A percentile compares a stretch with the other conserved stretches of the same genome.
Conservation (phyloP, 2,888 invertebrate species). For the Lordiphosa fenestrarum region DNA sequence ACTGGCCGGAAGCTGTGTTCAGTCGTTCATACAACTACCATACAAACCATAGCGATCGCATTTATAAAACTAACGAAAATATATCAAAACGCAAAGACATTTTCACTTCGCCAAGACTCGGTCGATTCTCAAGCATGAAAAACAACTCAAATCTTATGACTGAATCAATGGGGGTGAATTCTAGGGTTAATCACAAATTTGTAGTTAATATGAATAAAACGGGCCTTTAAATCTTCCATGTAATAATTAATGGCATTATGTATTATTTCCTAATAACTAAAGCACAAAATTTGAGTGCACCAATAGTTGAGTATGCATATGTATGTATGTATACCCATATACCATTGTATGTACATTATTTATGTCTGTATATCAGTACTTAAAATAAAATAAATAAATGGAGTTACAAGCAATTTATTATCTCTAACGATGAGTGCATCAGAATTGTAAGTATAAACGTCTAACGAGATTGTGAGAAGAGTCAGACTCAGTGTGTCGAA, state of each 20-base stretch:
- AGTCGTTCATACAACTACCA: constrained; percentile 38
- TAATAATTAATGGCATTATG: constrained; percentile 2
- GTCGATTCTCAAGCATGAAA: constrained; percentile 27
- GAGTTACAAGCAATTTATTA: too few species aligned
- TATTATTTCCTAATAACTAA: constrained; percentile 9
- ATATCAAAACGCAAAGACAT: constrained; percentile 24
- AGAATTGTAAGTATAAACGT: too few species aligned
- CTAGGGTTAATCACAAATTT: constrained; percentile 35
- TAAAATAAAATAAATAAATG: too few species aligned
- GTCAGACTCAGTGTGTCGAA: too few species aligned
- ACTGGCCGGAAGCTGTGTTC: constrained; percentile 42
- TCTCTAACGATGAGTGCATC: too few species aligned
- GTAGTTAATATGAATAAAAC: constrained; percentile 41
- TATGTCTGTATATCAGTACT: too few species aligned
- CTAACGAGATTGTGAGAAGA: too few species aligned
- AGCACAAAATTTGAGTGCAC: background rate
- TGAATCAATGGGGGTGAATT: constrained; percentile 19
- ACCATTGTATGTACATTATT: constrained; percentile 2
- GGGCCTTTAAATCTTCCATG: constrained; percentile 31
- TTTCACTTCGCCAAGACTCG: constrained; percentile 15
- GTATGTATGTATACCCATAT: constrained; percentile 15
- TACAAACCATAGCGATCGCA: constrained; percentile 37
- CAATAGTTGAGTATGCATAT: constrained; percentile 21
- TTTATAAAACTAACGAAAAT: constrained; percentile 37
- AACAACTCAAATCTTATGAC: constrained; percentile 35